Conservation (phyloP, 2,797 vertebrate genomes). For the Paedocypris micromegethes region DNA sequence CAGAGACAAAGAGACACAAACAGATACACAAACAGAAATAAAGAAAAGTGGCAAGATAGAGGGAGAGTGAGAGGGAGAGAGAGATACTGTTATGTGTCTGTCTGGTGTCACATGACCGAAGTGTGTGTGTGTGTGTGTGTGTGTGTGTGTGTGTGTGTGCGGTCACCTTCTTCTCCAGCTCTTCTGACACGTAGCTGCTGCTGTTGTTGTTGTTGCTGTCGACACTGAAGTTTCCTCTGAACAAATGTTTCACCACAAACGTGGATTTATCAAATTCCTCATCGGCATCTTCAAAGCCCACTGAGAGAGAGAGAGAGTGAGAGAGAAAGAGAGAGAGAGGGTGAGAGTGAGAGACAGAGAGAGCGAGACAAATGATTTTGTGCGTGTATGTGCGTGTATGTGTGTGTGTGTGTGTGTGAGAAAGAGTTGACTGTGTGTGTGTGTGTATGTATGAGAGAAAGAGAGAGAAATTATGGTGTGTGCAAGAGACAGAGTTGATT, state of each 20-base stretch:
- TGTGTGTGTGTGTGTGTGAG: neutral
- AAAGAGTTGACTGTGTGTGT: conserved; percentile 45
- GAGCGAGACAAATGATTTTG: no score
- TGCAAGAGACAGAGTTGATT: neutral
- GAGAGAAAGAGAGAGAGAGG: neutral
- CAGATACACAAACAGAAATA: no score
- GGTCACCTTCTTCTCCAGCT: conserved; percentile 28
- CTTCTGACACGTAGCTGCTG: neutral
- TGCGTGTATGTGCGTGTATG: conserved; percentile 7
- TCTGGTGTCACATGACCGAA: no score
- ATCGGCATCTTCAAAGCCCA: conserved; percentile 54
- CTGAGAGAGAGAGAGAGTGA: conserved; percentile 45
- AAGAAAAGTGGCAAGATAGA: no score
- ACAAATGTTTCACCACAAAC: conserved; percentile 54
- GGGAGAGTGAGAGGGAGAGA: no score
- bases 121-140: no score
- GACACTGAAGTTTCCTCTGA: conserved; percentile 41
- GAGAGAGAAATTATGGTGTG: neutral
- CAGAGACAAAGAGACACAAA: no score
- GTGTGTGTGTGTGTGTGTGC: no score
- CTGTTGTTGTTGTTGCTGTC: conserved; percentile 4
- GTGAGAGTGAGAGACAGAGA: neutral
- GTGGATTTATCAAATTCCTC: conserved; percentile 55
- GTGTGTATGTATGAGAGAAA: neutral
- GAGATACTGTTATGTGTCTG: no score